Conservation (phyloP, 2,113 vertebrate genomes). For the Condylura cristata region DNA sequence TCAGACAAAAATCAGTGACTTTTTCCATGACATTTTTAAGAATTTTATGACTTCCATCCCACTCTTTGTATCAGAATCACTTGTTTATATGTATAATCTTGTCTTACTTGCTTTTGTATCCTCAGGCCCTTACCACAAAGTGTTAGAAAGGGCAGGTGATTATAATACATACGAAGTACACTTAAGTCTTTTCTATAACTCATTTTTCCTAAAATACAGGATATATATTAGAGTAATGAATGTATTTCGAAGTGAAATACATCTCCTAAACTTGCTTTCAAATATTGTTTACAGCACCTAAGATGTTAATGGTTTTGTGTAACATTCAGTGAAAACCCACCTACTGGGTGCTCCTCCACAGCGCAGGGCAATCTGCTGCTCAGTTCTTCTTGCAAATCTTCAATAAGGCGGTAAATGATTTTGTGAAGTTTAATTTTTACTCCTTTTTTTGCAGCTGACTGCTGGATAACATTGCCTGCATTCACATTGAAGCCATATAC, state of each 20-base stretch:
- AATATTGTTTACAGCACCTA: neutral
- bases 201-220: neutral
- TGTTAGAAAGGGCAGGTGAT: neutral
- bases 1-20: neutral
- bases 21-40: neutral
- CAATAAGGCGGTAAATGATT: constrained; percentile 94
- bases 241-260: neutral
- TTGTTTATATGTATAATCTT: neutral
- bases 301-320: neutral
- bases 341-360: constrained; percentile 85
- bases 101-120: neutral
- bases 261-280: constrained; percentile 42
- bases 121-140: neutral
- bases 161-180: neutral
- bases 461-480: constrained; percentile 86
- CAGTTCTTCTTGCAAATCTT: constrained; percentile 92
- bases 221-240: neutral
- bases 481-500: constrained; percentile 95
- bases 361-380: constrained; percentile 85
- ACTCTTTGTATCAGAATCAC: neutral
- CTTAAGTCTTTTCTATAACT: neutral
- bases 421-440: constrained; percentile 91
- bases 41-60: neutral
- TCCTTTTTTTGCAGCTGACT: constrained; percentile 88
- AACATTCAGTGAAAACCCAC: constrained; percentile 79